These are phyloP conservation scores for Macquaria ambigua DNA, from an alignment of 2,113 vertebrate species.

Conservation along the genomic window DNA sequence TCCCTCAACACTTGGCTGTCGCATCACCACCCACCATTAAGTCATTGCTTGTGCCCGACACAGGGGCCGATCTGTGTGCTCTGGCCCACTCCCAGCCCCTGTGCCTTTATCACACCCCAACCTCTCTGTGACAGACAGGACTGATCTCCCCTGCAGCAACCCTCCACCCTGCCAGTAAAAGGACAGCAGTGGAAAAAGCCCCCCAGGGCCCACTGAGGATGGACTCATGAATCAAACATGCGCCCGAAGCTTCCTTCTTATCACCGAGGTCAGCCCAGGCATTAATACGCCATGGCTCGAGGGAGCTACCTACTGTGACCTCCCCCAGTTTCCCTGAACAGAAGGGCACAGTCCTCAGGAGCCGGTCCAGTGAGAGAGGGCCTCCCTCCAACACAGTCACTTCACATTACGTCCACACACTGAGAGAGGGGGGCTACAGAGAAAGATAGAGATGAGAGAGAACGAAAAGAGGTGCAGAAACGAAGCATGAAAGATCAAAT, in stretches of 20 bases:
- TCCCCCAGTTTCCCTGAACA: slow-evolving; percentile 79
- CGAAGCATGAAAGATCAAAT: slow-evolving; percentile 67
- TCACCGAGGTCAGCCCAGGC: slow-evolving; percentile 83
- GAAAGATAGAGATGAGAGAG: slow-evolving; percentile 53
- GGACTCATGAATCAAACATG: slow-evolving; percentile 87
- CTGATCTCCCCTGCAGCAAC: slow-evolving; percentile 79
- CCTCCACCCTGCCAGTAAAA: slow-evolving; percentile 81
- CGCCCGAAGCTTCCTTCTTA: slow-evolving; percentile 81
- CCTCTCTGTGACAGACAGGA: slow-evolving; percentile 79
- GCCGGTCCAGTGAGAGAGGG: slow-evolving; percentile 68
- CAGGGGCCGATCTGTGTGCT: slow-evolving; percentile 67
- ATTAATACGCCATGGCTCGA: slow-evolving; percentile 82
- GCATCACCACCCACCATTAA: slow-evolving; percentile 80
- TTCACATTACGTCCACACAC: slow-evolving; percentile 79
- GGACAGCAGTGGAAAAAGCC: slow-evolving; percentile 82
- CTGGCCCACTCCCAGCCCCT: slow-evolving; percentile 66
- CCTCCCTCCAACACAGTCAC: slow-evolving; percentile 81
- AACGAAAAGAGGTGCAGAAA: slow-evolving; percentile 65
- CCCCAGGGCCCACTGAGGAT: slow-evolving; percentile 80
- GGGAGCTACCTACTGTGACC: slow-evolving; percentile 84
- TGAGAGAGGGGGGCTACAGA: slow-evolving; percentile 54
- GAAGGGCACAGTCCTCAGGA: slow-evolving; percentile 80
- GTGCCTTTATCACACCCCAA: slow-evolving; percentile 76
- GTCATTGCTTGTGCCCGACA: slow-evolving; percentile 75
- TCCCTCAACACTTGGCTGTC: slow-evolving; percentile 74